Conservation (phyloP, 2,797 vertebrate genomes). For the Centroberyx gerrardi region DNA sequence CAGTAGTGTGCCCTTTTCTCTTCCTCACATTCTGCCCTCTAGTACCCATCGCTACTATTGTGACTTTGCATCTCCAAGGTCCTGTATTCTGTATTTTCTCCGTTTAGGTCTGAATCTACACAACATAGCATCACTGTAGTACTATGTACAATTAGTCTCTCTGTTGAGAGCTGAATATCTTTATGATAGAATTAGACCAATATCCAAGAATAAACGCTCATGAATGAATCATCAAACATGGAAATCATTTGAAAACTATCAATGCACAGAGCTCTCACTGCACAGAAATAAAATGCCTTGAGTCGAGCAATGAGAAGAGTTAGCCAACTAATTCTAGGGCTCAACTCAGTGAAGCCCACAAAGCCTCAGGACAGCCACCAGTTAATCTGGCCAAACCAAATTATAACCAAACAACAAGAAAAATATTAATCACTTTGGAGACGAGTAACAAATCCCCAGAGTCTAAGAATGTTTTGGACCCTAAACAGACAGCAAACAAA, state of each 20-base stretch:
- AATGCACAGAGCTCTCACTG: conserved; percentile 2
- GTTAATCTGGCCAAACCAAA: not conserved
- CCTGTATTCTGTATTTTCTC: conserved; percentile 9
- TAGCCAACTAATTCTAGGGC: conserved; percentile 48
- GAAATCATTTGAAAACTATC: conserved; percentile 27
- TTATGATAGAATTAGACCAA: not conserved
- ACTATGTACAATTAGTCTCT: conserved; percentile 5
- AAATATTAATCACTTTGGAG: not conserved
- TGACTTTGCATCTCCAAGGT: conserved; percentile 42
- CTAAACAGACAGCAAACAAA: not conserved
- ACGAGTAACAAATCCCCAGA: not conserved
- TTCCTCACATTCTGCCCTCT: conserved; percentile 15
- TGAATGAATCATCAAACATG: conserved; percentile 46
- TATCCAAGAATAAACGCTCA: conserved; percentile 16
- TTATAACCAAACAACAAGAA: not conserved
- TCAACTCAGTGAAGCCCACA: conserved; percentile 35
- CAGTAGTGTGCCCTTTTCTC: conserved; percentile 46
- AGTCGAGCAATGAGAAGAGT: conserved; percentile 29
- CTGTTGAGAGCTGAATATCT: not conserved
- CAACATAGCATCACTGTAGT: not conserved
- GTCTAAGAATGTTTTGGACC: not conserved
- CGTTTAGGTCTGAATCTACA: conserved; percentile 3
- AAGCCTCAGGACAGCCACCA: not conserved
- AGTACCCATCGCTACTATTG: conserved; percentile 6
- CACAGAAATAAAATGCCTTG: conserved; percentile 34